Conservation (phyloP, 2,888 invertebrate genomes). For the Zygothrica quintamaculata region DNA sequence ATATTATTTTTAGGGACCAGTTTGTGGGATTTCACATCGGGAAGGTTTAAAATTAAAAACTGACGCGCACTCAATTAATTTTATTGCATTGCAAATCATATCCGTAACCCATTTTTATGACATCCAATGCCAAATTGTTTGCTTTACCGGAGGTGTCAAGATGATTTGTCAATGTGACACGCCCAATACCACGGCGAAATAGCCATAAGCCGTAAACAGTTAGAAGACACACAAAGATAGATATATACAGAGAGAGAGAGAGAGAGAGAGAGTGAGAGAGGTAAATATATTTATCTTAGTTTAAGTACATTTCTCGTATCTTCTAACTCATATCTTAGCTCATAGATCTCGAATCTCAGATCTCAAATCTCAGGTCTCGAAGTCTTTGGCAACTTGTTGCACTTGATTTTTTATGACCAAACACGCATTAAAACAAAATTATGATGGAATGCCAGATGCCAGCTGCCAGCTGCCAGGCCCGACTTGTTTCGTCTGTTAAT, state of each 20-base stretch:
- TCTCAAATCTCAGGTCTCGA: constrained; percentile 16
- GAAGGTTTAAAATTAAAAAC: constrained; percentile 75
- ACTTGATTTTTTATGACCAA: constrained; percentile 73
- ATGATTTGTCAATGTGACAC: constrained; percentile 71
- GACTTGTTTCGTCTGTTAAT: constrained; percentile 40
- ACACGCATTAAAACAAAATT: constrained; percentile 46
- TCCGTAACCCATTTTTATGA: constrained; percentile 76
- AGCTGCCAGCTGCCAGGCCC: constrained; percentile 14
- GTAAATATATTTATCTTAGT: constrained; percentile 18
- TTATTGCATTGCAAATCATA: constrained; percentile 80
- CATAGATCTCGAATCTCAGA: too few relatives aligned
- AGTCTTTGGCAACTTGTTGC: constrained; percentile 68
- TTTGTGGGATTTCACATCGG: constrained; percentile 34
- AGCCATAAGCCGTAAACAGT: constrained; percentile 60
- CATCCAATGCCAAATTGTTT: constrained; percentile 49
- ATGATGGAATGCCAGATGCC: constrained; percentile 73
- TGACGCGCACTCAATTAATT: constrained; percentile 80
- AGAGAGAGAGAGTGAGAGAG: too few relatives aligned
- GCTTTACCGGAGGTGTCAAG: constrained; percentile 65
- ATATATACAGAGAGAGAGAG: too few relatives aligned
- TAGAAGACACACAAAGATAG: too few relatives aligned
- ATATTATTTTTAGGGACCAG: constrained; percentile 51
- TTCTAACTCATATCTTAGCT: too few relatives aligned
- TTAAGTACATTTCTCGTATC: constrained; percentile 1
- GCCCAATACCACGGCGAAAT: constrained; percentile 21